Evolutionary conservation across 2,797 vertebrate species (phyloP).

Genomic region (Molothrus aeneus): DNA sequence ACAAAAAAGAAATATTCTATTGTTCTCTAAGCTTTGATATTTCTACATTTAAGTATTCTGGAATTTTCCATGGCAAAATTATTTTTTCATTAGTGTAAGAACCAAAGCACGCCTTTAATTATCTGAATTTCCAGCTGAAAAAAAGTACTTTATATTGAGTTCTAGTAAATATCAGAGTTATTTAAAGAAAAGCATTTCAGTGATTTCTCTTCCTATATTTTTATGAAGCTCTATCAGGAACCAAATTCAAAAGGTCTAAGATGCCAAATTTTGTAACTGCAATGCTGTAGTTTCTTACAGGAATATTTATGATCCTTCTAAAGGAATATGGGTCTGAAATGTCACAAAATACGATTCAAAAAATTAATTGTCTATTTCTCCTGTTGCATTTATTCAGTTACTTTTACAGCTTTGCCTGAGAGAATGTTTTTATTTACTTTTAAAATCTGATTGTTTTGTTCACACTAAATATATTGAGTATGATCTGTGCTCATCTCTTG

Average conservation of each 20-base stretch:
- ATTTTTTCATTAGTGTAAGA: background rate
- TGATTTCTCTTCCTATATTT: background rate
- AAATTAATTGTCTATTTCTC: background rate
- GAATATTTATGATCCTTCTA: background rate
- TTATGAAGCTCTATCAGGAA: background rate
- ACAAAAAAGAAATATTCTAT: background rate
- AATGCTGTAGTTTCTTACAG: background rate
- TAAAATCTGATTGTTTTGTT: constrained; percentile 3
- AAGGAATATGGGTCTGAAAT: background rate
- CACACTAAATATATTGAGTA: background rate
- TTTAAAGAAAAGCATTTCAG: background rate
- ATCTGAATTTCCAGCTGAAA: background rate
- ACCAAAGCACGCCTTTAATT: background rate
- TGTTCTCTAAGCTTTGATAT: background rate
- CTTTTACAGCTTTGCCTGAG: background rate
- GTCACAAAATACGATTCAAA: background rate
- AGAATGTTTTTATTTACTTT: background rate
- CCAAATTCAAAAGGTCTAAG: background rate
- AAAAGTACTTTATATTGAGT: background rate
- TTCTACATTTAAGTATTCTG: background rate
- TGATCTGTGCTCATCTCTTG: background rate
- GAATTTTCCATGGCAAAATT: background rate
- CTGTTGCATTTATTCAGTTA: background rate
- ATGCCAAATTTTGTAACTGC: background rate
- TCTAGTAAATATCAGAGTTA: background rate